Evolutionary conservation across 1,140 invertebrate species (phyloP), one percentile per base, ranked within the genome.

Genomic region (Catajapyx aquilonaris): DNA sequence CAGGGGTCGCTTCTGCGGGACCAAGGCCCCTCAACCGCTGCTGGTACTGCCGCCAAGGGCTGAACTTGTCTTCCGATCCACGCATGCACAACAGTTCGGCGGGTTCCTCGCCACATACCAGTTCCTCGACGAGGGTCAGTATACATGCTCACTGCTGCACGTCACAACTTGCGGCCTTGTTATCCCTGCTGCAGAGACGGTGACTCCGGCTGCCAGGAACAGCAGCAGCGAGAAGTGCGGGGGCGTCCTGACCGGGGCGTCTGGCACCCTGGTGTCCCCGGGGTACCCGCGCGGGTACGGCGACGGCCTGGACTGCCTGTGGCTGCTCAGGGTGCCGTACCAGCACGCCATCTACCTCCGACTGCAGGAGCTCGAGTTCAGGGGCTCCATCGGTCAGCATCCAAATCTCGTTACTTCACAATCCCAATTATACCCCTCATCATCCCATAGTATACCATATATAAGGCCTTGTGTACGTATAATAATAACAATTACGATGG

Each of bases 251-350:
- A 48, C 46, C 7, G 59, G 59, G 13, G 45, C 48, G 7, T 60
- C 61, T 11, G 62, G 60, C 1, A 42, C 54, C 2, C 50, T 64
- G 9, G 46, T 46, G 4, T 61, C 59, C 36, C 62, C 62, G 1
- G 52, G 55, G 5, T 63, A 51, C 45, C 60, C 60, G 1, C 40
- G 44, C 4, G 53, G 57, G 20, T 60, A 59, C 38, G 46, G 50
- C 11, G 45, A 51, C 17, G 44, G 52, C 17, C 46, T 57, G 2
- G 54, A 56, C 19, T 64, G 61, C 44, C 46, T 57, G 15, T 64
- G 61, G 62, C 44, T 61, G 9, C 50, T 63, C 21, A 42, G 60
- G 25, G 58, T 59, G 2, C 36, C 47, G 30, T 50, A 53, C 20
- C 34, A 48, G 16, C 49, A 55, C 31, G 48, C 53, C 31, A 55